phyloP scores from a whole-genome alignment of 2,113 vertebrate species.

The Colistium nudipinnis region DNA sequence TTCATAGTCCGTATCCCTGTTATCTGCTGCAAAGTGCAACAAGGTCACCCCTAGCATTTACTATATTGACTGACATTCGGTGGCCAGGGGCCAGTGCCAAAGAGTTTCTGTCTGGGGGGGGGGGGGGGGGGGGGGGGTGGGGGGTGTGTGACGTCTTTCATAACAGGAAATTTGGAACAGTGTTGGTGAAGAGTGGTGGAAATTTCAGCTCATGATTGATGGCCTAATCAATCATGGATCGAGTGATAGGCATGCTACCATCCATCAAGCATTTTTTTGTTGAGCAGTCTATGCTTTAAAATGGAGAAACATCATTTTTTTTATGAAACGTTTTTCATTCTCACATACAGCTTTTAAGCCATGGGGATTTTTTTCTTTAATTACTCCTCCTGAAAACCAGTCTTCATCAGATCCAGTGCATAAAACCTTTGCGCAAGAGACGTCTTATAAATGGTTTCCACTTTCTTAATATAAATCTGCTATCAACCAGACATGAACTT shows the following conservation, averaged over 20 bases:
- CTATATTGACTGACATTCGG: slow-evolving; percentile 34
- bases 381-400: background rate
- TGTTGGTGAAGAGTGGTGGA: too few species aligned
- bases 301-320: too few species aligned
- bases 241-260: too few species aligned
- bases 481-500: background rate
- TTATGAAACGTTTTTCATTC: too few species aligned
- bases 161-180: too few species aligned
- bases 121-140: slow-evolving; percentile 2
- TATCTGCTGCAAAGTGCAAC: slow-evolving; percentile 3
- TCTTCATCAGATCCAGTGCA: background rate
- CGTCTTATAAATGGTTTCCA: background rate
- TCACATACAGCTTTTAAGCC: too few species aligned
- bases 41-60: slow-evolving; percentile 31
- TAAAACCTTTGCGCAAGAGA: background rate
- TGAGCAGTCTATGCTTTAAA: too few species aligned
- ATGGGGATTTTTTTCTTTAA: background rate
- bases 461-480: background rate
- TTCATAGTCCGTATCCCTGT: background rate
- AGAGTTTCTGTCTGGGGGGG: slow-evolving; percentile 13
- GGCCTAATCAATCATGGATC: too few species aligned
- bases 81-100: slow-evolving; percentile 1
- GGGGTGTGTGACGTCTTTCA: background rate
- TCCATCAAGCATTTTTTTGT: too few species aligned
- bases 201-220: too few species aligned